phyloP scores from a whole-genome alignment of 1,140 invertebrate genomes.

The Drosophila busckii region DNA sequence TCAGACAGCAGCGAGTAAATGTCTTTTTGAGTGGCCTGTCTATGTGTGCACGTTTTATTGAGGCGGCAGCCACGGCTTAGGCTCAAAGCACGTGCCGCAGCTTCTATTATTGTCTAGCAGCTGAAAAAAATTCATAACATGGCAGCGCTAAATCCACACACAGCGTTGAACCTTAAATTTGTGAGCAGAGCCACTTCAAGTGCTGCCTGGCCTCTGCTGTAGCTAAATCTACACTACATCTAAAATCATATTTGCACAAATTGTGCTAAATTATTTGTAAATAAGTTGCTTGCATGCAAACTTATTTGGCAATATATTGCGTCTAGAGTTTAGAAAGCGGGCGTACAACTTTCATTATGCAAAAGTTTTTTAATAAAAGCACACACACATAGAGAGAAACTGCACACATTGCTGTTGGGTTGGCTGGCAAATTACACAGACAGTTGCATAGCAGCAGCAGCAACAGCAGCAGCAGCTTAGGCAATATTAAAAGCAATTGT shows the following conservation, averaged over 20 bases:
- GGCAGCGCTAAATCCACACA: slow-evolving; percentile 45
- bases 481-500: slow-evolving; percentile 54
- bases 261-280: slow-evolving; percentile 53
- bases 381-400: slow-evolving; percentile 52
- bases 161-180: slow-evolving; percentile 6
- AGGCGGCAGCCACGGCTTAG: too few species aligned
- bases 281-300: slow-evolving; percentile 47
- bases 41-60: too few species aligned
- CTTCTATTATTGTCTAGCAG: not conserved
- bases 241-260: slow-evolving; percentile 43
- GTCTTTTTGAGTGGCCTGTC: too few species aligned
- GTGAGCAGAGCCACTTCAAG: too few species aligned
- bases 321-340: slow-evolving; percentile 52
- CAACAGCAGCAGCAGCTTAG: slow-evolving; percentile 13
- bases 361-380: slow-evolving; percentile 76
- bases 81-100: too few species aligned
- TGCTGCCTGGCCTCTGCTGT: not conserved
- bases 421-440: too few species aligned
- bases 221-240: slow-evolving; percentile 20
- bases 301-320: slow-evolving; percentile 55
- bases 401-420: too few species aligned
- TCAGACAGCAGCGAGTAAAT: too few species aligned
- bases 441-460: slow-evolving; percentile 7
- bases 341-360: slow-evolving; percentile 71
- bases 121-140: slow-evolving; percentile 55